phyloP scores from a whole-genome alignment of 2,888 invertebrate species.

The Philonicus albiceps region DNA sequence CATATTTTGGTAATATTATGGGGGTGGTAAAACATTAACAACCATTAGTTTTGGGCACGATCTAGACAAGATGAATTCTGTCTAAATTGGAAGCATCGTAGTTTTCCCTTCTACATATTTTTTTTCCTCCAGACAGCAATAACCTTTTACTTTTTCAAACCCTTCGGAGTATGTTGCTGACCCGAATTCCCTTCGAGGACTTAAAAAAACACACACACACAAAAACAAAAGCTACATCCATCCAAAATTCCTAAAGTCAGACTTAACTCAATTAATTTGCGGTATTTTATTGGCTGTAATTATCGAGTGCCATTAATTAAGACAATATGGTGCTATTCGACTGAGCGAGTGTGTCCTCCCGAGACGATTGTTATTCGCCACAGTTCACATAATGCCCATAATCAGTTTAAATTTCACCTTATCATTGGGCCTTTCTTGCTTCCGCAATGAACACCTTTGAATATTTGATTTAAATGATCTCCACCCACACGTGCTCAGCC shows the following conservation, averaged over 20 bases:
- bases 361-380: constrained; percentile 29
- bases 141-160: background rate
- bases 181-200: background rate
- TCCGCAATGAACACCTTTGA: constrained; percentile 26
- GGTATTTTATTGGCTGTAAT: constrained; percentile 13
- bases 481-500: background rate
- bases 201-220: background rate
- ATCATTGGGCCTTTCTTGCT: constrained; percentile 25
- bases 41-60: background rate
- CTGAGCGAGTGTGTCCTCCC: constrained; percentile 26
- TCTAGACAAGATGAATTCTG: background rate
- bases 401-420: constrained; percentile 48
- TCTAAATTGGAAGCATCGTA: background rate
- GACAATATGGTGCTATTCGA: constrained; percentile 7
- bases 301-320: constrained; percentile 4
- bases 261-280: background rate
- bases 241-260: background rate
- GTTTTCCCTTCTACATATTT: background rate
- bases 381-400: constrained; percentile 46
- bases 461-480: constrained; percentile 33
- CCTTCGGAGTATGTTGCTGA: background rate
- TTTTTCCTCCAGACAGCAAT: background rate
- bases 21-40: background rate
- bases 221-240: background rate
- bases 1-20: background rate